Base-by-base conservation (phyloP, 2,113 vertebrate species). In the Scolopax mira region DNA sequence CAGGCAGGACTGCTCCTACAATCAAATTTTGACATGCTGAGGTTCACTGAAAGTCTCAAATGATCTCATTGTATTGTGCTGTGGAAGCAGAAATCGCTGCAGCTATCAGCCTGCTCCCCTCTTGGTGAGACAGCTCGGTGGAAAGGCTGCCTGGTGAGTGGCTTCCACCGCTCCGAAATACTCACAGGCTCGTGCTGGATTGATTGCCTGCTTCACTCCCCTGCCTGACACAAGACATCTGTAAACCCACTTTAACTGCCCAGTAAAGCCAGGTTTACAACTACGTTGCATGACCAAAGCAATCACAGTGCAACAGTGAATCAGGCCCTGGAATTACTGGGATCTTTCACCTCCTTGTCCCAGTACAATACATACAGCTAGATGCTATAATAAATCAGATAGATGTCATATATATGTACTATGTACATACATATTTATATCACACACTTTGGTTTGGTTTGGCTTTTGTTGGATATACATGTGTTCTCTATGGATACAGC, bases 191-290 rank as follows among this genome's bases (percentile, higher is more conserved):
- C 69, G 37, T 23, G 65, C 77, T 65, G 31, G 90, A 52, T 87
- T 84, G 72, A 51, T 14, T 12, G 49, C 48, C 88, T 71, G 67
- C 55, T 88, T 74, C 11, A 3, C 66, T 85, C 77, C 35, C 48
- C 61, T 79, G 48, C 41, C 54, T 81, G 49, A 72, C 72, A 72
- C 52, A 72, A 54, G 77, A 41, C 90, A 92, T 44, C 79, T 85
- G 90, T 90, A 92, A 93, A 93, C 28, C 48, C 69, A 24, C 24
- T 91, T 81, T 75, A 95, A 86, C 41, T 82, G 77, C 65, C 65
- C 77, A 11, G 46, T 60, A 93, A 85, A 95, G 46, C 54, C 62
- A 49, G 44, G 48, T 87, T 94, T 90, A 51, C 69, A 77, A 52
- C 88, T 54, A 44, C 52, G 84, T 80, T 55, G 48, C 39, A 30